Percentiles rank a stretch among this genome's conserved stretches.
Evolutionary conservation across 2,113 vertebrate species (phyloP).

Genomic region (Phoxinus phoxinus): DNA sequence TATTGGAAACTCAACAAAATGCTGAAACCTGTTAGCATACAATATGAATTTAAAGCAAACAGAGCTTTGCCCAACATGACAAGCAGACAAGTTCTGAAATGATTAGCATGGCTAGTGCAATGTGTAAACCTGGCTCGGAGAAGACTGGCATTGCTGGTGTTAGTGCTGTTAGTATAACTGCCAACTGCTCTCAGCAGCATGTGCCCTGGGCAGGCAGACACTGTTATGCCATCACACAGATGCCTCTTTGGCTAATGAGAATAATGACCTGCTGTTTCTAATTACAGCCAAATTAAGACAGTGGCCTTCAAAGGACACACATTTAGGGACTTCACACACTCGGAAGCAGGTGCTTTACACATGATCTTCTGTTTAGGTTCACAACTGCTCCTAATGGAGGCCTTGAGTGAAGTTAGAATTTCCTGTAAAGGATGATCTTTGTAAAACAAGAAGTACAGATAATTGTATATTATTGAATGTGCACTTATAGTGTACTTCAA

Average conservation of each 20-base stretch:
- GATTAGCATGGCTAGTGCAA: background rate
- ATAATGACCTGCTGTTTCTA: conserved; percentile 65
- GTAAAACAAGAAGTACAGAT: background rate
- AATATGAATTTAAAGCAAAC: background rate
- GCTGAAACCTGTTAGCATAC: background rate
- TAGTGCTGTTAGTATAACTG: conserved; percentile 10
- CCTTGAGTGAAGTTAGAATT: background rate
- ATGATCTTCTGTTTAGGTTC: background rate
- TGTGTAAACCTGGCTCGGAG: background rate
- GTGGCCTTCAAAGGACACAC: conserved; percentile 50
- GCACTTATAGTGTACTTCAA: background rate
- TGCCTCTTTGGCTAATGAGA: conserved; percentile 49
- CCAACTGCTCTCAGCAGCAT: conserved; percentile 48
- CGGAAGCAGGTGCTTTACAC: background rate
- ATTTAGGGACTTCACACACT: background rate
- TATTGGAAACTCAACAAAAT: background rate
- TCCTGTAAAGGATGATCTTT: background rate
- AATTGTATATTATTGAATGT: background rate
- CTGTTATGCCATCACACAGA: conserved; percentile 45
- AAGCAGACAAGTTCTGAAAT: background rate
- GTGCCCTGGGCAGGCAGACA: conserved; percentile 32
- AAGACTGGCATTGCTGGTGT: conserved; percentile 16
- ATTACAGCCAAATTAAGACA: conserved; percentile 59
- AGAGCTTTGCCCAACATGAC: background rate
- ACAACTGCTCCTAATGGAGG: background rate